These are phyloP conservation scores for Boloria euphrosyne DNA, from an alignment of 2,888 invertebrate genomes.

Conservation along the genomic window DNA sequence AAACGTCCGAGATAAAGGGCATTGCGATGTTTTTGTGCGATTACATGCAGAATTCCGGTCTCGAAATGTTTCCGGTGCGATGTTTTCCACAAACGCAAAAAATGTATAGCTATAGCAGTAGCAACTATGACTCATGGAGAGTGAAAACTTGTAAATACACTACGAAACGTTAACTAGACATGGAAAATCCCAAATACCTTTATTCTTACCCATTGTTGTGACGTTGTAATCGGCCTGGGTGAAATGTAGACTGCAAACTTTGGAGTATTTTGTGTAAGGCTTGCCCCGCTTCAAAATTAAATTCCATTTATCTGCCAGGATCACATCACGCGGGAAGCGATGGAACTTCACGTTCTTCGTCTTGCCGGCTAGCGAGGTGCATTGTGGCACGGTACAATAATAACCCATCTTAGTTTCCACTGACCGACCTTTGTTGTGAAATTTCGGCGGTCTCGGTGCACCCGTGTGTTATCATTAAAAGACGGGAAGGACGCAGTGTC, in stretches of 20 bases:
- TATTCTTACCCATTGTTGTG: slow-evolving; percentile 80
- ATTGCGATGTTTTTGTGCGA: slow-evolving; percentile 36
- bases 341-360: slow-evolving; percentile 80
- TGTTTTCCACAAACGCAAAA: slow-evolving; percentile 33
- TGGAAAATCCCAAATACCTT: slow-evolving; percentile 76
- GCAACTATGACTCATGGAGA: slow-evolving; percentile 53
- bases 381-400: slow-evolving; percentile 80
- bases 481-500: slow-evolving; percentile 39
- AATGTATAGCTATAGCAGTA: slow-evolving; percentile 24
- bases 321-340: slow-evolving; percentile 70
- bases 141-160: slow-evolving; percentile 49
- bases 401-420: slow-evolving; percentile 69
- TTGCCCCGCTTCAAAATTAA: slow-evolving; percentile 72
- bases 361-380: slow-evolving; percentile 80
- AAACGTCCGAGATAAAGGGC: slow-evolving; percentile 41
- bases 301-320: slow-evolving; percentile 75
- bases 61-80: slow-evolving; percentile 38
- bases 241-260: slow-evolving; percentile 79
- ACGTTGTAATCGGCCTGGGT: slow-evolving; percentile 75
- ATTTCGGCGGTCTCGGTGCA: slow-evolving; percentile 46
- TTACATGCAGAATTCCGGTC: slow-evolving; percentile 39
- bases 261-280: slow-evolving; percentile 78
- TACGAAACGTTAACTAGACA: slow-evolving; percentile 45
- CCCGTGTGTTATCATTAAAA: slow-evolving; percentile 49
- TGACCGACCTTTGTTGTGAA: slow-evolving; percentile 56